Conservation (phyloP, 2,888 invertebrate species). For the Agrotis segetum region DNA sequence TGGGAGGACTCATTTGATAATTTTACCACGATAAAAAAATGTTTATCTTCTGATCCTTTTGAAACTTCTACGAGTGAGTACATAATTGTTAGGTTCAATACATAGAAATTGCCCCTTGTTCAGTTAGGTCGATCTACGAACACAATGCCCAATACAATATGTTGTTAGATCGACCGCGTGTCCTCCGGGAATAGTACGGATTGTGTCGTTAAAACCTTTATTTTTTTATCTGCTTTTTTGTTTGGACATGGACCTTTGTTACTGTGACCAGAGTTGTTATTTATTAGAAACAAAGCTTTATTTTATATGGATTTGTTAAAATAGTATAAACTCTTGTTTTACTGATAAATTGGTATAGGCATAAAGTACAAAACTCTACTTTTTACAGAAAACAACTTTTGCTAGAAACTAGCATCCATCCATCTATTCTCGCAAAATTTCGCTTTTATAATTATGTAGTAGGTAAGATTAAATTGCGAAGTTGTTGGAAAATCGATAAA, state of each 20-base stretch:
- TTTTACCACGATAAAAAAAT: no score
- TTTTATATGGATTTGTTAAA: not conserved
- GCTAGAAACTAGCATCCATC: no score
- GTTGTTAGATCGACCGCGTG: constrained; percentile 21
- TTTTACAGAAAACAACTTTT: no score
- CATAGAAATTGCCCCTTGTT: constrained; percentile 5
- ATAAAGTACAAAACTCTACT: not conserved
- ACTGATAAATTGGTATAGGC: no score
- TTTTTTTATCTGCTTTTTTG: constrained; percentile 17
- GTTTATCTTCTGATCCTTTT: constrained; percentile 20
- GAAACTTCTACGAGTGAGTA: not conserved
- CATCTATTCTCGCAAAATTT: no score
- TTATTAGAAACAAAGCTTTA: not conserved
- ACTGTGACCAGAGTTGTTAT: not conserved
- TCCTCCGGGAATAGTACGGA: constrained; percentile 5
- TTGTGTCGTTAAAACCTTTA: constrained; percentile 13
- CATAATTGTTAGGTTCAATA: not conserved
- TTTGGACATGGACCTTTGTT: constrained; percentile 1
- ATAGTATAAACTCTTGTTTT: not conserved
- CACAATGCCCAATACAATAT: constrained; percentile 5
- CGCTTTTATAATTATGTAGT: no score
- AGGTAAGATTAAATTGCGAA: no score
- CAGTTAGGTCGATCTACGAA: not conserved
- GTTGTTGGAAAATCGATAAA: no score
- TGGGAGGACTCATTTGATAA: no score